Evolutionary conservation across 1,140 invertebrate species (phyloP), one percentile per base, ranked within the genome.

Genomic region (Drosophila persimilis): DNA sequence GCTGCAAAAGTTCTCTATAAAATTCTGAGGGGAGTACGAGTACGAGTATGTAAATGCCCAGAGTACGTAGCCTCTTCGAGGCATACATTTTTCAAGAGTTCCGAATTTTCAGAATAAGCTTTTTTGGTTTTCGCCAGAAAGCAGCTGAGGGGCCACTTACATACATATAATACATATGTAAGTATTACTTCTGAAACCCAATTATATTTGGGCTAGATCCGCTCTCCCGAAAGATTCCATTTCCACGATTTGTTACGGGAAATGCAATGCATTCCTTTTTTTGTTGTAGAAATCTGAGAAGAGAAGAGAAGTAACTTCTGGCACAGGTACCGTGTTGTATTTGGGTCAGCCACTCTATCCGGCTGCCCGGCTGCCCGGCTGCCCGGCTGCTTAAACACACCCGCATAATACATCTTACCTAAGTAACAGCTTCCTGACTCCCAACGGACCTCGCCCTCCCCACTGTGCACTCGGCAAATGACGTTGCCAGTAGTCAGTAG

Each of bases 71-170:
- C 71, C 74, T 58, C 69, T 73, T 26, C 65, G 52, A 56, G 66
- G 61, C 74, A 77, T 77, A 65, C 66, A 71, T 77, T 60, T 77
- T 71, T 77, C 65, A 64, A 71, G 54, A 39, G 64, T 41, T 64
- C 31, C 9, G 9, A 9, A 35, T 9, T 55, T 45, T 29, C 47
- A 43, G 55, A 52, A 45, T 52, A 64, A 64, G 64, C 59, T 64
- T 54, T 64, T 54, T 77, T 77, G 60, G 60, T 72, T 77, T 72
- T 52, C 45, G 13, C 3, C 20, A 26, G 17, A 24, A 54, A 69
- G 44, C 24, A 48, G 35, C 44, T 50, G 31, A 13, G 65, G 63
- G 64, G 69, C n/a, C 35, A 69, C 52, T 69, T 69, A 31, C 24
- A 5, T 5, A 4, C 24, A 4, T 26, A 26, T 26, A 26, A 26